Percentiles rank a stretch among this genome's conserved stretches.
These are phyloP conservation scores for Drosophila differens DNA, from an alignment of 2,888 invertebrate genomes.

Conservation along the genomic window DNA sequence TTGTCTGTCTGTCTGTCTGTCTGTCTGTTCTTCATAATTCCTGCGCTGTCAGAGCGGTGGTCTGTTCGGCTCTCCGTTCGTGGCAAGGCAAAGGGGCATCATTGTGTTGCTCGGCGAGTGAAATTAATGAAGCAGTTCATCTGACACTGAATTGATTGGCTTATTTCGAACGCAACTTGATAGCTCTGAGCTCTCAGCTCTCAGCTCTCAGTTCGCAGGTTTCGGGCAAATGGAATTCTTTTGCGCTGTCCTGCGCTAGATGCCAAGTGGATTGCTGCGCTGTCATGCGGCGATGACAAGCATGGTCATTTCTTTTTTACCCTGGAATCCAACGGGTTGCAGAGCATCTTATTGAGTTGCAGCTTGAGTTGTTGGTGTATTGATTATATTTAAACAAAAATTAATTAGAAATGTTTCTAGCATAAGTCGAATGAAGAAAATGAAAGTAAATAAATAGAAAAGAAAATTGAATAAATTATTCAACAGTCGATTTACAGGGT, in stretches of 20 bases:
- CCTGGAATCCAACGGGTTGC: conserved; percentile 5
- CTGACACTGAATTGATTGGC: conserved; percentile 80
- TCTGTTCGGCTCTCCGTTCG: neutral
- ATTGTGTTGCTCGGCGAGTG: conserved; percentile 48
- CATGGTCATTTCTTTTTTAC: conserved; percentile 16
- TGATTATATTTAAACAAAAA: neutral
- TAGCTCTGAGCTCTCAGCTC: conserved; percentile 32
- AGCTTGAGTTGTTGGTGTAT: neutral
- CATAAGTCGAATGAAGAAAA: no score
- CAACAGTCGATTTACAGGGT: conserved; percentile 10
- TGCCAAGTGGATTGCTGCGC: conserved; percentile 32
- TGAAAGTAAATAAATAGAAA: neutral
- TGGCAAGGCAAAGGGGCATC: neutral
- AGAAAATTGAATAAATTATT: neutral
- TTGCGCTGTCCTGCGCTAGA: conserved; percentile 11
- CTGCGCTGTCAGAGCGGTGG: neutral
- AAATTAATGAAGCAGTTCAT: conserved; percentile 80
- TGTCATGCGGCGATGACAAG: conserved; percentile 44
- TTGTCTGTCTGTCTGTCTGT: conserved; percentile 21
- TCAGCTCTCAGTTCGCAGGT: neutral
- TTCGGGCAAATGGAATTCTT: conserved; percentile 47
- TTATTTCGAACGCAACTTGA: conserved; percentile 72
- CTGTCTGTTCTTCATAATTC: conserved; percentile 46
- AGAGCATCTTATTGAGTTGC: neutral
- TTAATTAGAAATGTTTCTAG: neutral